Base-by-base conservation (phyloP, 2,797 vertebrate genomes). In the Pseudochromis fuscus region DNA sequence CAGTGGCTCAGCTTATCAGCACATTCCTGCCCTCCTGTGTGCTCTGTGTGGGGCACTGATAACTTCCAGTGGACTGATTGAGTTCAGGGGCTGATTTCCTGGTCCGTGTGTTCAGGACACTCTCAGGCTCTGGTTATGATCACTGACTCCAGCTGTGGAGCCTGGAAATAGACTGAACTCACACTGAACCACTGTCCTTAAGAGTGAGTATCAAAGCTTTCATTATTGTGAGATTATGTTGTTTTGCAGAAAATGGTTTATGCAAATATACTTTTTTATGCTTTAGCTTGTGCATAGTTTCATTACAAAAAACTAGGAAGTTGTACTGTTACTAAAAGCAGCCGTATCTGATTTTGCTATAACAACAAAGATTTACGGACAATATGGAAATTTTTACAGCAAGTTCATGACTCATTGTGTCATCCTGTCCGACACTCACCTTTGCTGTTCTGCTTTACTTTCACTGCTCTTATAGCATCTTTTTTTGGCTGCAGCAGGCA, bases 1-100 rank as follows among this genome's bases (percentile, higher is more conserved):
- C 76, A 84, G 71, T 61, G 58, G 85, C 86, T 74, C 82, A 30
- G 84, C 90, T 94, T 94, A 94, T 94, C 93, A 90, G 88, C 76
- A 85, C 86, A 88, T 92, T 94, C 89, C 90, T 89, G 81, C 82
- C 84, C 85, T 87, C 76, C 67, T 77, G 80, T 86, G 85, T 76
- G 80, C 76, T 87, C 72, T 77, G 81, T 92, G 87, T 90, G 86
- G 85, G 66, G 53, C 67, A 45, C 88, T 91, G 90, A 93, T 93
- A 92, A 87, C 77, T 88, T 82, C 79, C 84, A 84, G 62, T 33
- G 74, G 64, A 60, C 67, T 92, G 89, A 90, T 86, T 83, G 85
- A 87, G 78, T 81, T 79, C 75, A 72, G 82, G 66, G 77, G 71
- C 84, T 81, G 88, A 90, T 91, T 87, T 83, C 81, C 79, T 81